Conservation (phyloP, 2,797 vertebrate species). For the Malurus splendens region DNA sequence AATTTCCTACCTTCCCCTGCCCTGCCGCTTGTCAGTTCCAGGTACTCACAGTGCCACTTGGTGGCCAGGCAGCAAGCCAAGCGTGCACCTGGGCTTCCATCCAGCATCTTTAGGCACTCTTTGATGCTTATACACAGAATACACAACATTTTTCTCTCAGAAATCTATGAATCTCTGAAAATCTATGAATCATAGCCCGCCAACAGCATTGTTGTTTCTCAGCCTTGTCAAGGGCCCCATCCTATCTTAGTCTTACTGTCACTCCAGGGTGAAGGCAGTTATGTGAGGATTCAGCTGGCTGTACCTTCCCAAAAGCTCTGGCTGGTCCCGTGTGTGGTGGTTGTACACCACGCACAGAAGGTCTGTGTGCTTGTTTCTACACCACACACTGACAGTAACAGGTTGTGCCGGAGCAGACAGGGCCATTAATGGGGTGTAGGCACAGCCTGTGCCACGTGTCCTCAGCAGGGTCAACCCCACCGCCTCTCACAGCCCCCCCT, state of each 20-base stretch:
- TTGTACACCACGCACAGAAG: fast-evolving
- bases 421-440: fast-evolving
- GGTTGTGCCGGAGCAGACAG: fast-evolving
- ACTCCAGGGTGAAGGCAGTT: background rate
- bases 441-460: fast-evolving
- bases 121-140: background rate
- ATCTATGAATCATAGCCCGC: background rate
- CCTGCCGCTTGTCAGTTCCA: background rate
- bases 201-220: background rate
- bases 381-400: fast-evolving
- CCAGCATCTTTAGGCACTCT: background rate
- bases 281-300: background rate
- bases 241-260: background rate
- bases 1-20: background rate
- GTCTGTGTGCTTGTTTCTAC: background rate
- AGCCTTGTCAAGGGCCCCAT: background rate
- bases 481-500: background rate
- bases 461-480: background rate
- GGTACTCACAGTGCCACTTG: background rate
- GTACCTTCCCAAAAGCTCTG: background rate
- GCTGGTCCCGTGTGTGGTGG: background rate
- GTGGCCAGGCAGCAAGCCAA: background rate
- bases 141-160: background rate
- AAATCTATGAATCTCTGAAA: background rate
- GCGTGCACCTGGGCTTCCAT: background rate